Evolutionary conservation across 2,113 vertebrate genomes (phyloP).

Genomic region (Leucoraja erinaceus): DNA sequence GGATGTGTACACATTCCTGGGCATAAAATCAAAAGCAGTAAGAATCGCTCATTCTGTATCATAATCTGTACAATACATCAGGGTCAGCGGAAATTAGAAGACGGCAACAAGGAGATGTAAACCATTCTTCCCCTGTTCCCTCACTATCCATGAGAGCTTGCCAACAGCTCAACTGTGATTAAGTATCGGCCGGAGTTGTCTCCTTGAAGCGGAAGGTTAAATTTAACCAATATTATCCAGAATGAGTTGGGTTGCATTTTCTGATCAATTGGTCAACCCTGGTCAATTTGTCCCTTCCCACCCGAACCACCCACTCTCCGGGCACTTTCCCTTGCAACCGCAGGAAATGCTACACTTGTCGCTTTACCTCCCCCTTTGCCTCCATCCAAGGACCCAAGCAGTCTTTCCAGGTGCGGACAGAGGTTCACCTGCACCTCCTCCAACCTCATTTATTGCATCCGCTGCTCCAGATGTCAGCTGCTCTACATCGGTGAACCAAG

Average conservation of each 20-base stretch:
- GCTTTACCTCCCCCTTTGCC: no score
- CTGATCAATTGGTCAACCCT: background rate
- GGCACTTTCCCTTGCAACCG: no score
- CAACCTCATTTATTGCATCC: no score
- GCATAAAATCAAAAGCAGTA: background rate
- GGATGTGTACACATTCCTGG: conserved; percentile 12
- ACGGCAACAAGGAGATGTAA: background rate
- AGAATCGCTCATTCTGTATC: background rate
- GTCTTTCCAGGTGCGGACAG: no score
- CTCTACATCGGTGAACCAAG: no score
- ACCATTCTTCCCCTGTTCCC: background rate
- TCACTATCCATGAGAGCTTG: background rate
- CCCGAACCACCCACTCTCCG: no score
- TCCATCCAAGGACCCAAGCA: no score
- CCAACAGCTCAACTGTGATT: background rate
- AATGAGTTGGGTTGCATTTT: background rate
- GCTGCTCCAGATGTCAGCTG: no score
- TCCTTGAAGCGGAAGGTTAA: background rate
- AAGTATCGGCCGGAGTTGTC: background rate
- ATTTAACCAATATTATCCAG: background rate
- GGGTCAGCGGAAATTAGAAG: background rate
- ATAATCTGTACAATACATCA: background rate
- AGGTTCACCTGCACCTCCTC: no score
- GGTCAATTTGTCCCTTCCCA: no score
- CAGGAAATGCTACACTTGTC: no score